phyloP scores from a whole-genome alignment of 2,888 invertebrate species.

The Tetragonisca angustula region DNA sequence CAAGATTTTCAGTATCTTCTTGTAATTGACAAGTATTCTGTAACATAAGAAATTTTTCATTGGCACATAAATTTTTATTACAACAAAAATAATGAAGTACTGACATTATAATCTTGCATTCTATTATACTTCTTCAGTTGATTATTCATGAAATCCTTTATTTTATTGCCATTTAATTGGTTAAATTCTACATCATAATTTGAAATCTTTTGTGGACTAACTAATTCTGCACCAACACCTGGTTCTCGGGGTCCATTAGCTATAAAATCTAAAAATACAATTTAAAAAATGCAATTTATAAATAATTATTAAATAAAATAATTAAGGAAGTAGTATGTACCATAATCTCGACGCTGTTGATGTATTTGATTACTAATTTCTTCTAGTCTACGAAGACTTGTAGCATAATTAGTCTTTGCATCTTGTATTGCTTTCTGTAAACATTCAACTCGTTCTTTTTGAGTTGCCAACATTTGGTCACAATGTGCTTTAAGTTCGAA shows the following conservation, averaged over 20 bases:
- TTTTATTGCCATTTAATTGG: slow-evolving; percentile 73
- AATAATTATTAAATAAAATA: slow-evolving; percentile 59
- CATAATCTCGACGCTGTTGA: slow-evolving; percentile 87
- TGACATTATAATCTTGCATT: slow-evolving; percentile 78
- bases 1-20: slow-evolving; percentile 89
- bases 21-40: slow-evolving; percentile 87
- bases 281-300: slow-evolving; percentile 45
- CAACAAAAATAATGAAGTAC: slow-evolving; percentile 27
- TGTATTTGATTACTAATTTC: slow-evolving; percentile 97
- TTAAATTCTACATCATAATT: slow-evolving; percentile 76
- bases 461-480: slow-evolving; percentile 93
- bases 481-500: slow-evolving; percentile 95
- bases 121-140: slow-evolving; percentile 75
- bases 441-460: slow-evolving; percentile 93
- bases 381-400: slow-evolving; percentile 93
- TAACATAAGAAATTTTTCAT: slow-evolving; percentile 30
- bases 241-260: slow-evolving; percentile 87
- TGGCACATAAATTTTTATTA: not conserved
- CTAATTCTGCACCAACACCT: slow-evolving; percentile 88
- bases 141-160: slow-evolving; percentile 75
- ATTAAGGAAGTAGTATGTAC: slow-evolving; percentile 75
- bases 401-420: slow-evolving; percentile 92
- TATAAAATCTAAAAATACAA: slow-evolving; percentile 76
- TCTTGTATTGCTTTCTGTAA: slow-evolving; percentile 91
- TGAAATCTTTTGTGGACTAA: slow-evolving; percentile 78